phyloP scores from a whole-genome alignment of 2,797 vertebrate genomes.

The Danionella dracula region DNA sequence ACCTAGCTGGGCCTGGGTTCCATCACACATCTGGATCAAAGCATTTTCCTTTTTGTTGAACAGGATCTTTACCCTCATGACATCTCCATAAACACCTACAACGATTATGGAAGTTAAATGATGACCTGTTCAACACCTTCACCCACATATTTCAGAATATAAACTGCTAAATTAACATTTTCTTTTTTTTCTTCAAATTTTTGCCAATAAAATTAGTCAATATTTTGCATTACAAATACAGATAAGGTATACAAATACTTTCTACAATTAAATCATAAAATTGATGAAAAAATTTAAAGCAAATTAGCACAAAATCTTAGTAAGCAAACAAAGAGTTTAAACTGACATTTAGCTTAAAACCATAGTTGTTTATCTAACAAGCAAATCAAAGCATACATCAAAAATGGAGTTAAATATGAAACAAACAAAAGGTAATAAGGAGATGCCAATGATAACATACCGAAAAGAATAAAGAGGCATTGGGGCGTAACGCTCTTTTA shows the following conservation, averaged over 20 bases:
- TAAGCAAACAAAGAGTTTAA: no score
- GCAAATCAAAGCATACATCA: constrained; percentile 54
- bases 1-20: constrained; percentile 95
- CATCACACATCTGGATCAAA: constrained; percentile 92
- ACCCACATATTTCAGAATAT: no score
- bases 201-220: no score
- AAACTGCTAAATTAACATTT: no score
- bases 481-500: constrained; percentile 99
- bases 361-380: constrained; percentile 44
- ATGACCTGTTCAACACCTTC: no score
- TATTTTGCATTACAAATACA: no score
- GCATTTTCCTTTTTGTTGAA: constrained; percentile 98
- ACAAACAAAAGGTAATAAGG: constrained; percentile 73
- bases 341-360: no score
- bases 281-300: no score
- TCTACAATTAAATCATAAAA: no score
- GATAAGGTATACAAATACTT: no score
- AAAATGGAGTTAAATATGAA: constrained; percentile 53
- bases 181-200: no score
- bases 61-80: constrained; percentile 96
- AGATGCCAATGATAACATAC: constrained; percentile 99
- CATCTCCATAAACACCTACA: constrained; percentile 91
- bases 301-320: no score
- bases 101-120: neutral
- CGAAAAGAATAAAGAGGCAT: constrained; percentile 99